A percentile compares a stretch with the other conserved stretches of the same genome.
phyloP scores from a whole-genome alignment of 2,888 invertebrate genomes.

The Lasioglossum morio region DNA sequence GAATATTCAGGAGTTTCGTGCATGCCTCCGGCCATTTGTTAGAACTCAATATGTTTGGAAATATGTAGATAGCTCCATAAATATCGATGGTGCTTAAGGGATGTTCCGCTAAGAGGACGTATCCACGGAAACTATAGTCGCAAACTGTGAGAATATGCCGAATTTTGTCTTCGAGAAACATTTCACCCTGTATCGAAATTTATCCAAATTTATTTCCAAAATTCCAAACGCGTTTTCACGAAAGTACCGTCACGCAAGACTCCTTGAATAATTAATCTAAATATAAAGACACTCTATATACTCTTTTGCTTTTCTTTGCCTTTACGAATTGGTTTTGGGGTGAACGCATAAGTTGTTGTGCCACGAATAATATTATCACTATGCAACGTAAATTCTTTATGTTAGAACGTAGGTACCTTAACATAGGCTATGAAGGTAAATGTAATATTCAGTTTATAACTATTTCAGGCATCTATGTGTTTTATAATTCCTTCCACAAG shows the following conservation, averaged over 20 bases:
- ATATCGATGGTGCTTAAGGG: constrained; percentile 74
- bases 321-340: neutral
- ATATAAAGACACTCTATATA: neutral
- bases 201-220: too few species aligned
- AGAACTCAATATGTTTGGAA: constrained; percentile 83
- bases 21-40: constrained; percentile 81
- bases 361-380: neutral
- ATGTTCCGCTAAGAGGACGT: constrained; percentile 38
- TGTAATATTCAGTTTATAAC: neutral
- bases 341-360: neutral
- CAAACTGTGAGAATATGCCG: neutral
- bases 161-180: neutral
- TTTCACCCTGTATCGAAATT: neutral
- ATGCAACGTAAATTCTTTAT: neutral
- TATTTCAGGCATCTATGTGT: neutral
- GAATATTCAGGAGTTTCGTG: constrained; percentile 83
- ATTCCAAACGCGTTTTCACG: neutral
- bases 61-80: constrained; percentile 80
- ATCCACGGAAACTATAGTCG: neutral
- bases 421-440: neutral
- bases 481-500: neutral
- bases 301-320: neutral
- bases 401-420: neutral
- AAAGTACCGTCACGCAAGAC: neutral
- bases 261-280: neutral